Conservation (phyloP, 2,888 invertebrate genomes). For the Linnaemya vulpina region DNA sequence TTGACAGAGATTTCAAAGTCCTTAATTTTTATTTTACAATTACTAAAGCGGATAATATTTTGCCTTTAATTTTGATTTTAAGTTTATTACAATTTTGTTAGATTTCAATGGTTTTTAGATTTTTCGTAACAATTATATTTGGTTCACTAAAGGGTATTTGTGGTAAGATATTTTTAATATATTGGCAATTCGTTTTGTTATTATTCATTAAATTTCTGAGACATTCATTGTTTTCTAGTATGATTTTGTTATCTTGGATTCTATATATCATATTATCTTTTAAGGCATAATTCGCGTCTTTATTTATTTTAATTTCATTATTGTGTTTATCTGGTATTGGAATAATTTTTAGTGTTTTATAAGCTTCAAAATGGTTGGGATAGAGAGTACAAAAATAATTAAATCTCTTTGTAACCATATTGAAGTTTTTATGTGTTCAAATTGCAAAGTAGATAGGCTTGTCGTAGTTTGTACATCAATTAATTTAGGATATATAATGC, state of each 20-base stretch:
- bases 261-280: conserved; percentile 14
- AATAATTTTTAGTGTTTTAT: conserved; percentile 38
- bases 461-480: conserved; percentile 11
- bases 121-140: conserved; percentile 30
- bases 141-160: conserved; percentile 23
- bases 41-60: no score
- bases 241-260: conserved; percentile 10
- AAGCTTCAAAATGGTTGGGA: not conserved
- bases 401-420: conserved; percentile 23
- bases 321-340: conserved; percentile 28
- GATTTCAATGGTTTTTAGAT: no score
- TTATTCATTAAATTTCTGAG: conserved; percentile 40
- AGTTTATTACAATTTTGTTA: no score
- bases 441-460: not conserved
- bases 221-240: conserved; percentile 15
- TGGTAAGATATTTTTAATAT: not conserved
- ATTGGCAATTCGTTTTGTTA: conserved; percentile 24
- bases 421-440: conserved; percentile 11
- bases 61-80: no score
- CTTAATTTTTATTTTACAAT: no score
- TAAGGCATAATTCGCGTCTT: conserved; percentile 21
- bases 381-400: conserved; percentile 20
- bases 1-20: no score
- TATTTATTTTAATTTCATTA: conserved; percentile 10
- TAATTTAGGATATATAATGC: conserved; percentile 34